Conservation (phyloP, 2,888 invertebrate species). For the Drosophila parthenogenetica region DNA sequence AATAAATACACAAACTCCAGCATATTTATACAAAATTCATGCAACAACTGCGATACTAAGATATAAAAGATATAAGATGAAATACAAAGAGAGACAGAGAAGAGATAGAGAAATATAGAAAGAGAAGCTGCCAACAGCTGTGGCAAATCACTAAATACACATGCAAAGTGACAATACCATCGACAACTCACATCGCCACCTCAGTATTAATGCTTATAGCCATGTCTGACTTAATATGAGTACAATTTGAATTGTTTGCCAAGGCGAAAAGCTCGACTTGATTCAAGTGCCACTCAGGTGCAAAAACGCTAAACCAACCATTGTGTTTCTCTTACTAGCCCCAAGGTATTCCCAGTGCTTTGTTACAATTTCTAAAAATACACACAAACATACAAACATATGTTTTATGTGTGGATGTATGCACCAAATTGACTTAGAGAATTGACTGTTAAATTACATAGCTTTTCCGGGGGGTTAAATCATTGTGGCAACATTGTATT, state of each 20-base stretch:
- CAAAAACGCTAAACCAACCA: slow-evolving; percentile 4
- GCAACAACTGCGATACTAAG: slow-evolving; percentile 35
- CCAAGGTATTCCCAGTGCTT: slow-evolving; percentile 4
- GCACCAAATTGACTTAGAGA: slow-evolving; percentile 4
- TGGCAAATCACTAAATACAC: slow-evolving; percentile 47
- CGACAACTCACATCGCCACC: slow-evolving; percentile 10
- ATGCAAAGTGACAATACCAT: slow-evolving; percentile 39
- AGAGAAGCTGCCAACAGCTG: slow-evolving; percentile 53
- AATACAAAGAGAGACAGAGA: background rate
- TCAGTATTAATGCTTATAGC: slow-evolving; percentile 35
- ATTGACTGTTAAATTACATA: slow-evolving; percentile 6
- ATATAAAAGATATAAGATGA: background rate
- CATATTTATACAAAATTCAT: slow-evolving; percentile 66
- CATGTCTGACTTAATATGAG: slow-evolving; percentile 9
- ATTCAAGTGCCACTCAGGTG: slow-evolving; percentile 10
- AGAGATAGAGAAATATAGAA: background rate
- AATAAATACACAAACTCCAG: slow-evolving; percentile 60
- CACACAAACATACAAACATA: background rate
- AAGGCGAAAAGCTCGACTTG: background rate
- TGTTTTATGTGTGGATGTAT: background rate
- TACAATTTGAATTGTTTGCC: slow-evolving; percentile 17
- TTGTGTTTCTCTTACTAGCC: background rate
- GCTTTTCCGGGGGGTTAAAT: background rate
- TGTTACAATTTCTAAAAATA: slow-evolving; percentile 9
- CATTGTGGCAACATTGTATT: background rate